phyloP scores from a whole-genome alignment of 2,113 vertebrate species.

The Rhagologus leucostigma region DNA sequence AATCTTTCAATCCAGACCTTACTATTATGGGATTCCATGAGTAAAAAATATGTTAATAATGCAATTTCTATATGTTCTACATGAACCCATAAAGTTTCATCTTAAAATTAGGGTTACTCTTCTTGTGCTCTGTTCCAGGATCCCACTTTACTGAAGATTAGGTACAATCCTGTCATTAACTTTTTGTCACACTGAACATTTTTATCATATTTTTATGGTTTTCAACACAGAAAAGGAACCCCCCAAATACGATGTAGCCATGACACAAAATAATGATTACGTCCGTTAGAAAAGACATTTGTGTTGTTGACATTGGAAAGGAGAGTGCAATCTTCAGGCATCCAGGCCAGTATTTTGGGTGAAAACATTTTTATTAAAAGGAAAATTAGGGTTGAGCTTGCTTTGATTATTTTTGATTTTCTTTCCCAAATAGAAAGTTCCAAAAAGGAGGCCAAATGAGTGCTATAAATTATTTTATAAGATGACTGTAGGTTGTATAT shows the following conservation, averaged over 20 bases:
- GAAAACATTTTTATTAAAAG: background rate
- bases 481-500: background rate
- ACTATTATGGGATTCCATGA: background rate
- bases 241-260: rapidly evolving
- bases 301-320: background rate
- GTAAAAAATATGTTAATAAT: background rate
- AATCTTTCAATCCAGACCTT: background rate
- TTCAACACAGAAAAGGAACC: background rate
- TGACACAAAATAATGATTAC: background rate
- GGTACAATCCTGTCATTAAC: background rate
- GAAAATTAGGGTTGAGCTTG: background rate
- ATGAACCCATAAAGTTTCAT: background rate
- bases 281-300: background rate
- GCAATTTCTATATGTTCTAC: background rate
- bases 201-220: background rate
- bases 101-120: background rate
- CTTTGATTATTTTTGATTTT: background rate
- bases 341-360: background rate
- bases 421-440: background rate
- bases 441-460: background rate
- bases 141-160: background rate
- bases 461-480: constrained; percentile 16
- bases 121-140: background rate
- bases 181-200: background rate
- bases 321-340: background rate